phyloP scores from a whole-genome alignment of 2,113 vertebrate species.

The rat (Rattus norvegicus) region DNA sequence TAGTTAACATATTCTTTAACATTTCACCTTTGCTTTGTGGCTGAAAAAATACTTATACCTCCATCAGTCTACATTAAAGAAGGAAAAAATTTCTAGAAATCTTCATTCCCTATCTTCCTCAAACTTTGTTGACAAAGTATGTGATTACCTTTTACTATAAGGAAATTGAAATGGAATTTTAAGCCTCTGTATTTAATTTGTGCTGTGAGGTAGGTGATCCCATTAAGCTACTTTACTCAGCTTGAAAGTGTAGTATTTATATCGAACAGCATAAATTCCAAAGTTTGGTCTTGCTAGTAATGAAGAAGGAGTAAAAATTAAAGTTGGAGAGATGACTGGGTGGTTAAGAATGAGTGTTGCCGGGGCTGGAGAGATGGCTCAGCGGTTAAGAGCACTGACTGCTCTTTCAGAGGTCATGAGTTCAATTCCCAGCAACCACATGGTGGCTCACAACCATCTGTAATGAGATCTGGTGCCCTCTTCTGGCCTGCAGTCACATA shows the following conservation, averaged over 20 bases:
- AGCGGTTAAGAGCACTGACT: too few species aligned
- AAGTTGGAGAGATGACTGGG: not conserved
- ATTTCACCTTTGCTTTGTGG: not conserved
- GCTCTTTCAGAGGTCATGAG: too few species aligned
- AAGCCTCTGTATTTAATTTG: not conserved
- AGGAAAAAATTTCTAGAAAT: not conserved
- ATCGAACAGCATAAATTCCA: not conserved
- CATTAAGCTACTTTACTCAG: not conserved
- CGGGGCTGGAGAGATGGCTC: too few species aligned
- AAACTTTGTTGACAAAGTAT: not conserved
- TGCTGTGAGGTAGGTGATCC: not conserved
- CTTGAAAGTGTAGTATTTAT: not conserved
- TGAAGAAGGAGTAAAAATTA: not conserved
- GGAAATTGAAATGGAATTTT: slow-evolving; percentile 4
- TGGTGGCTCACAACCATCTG: too few species aligned
- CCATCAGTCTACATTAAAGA: not conserved
- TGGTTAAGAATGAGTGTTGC: not conserved
- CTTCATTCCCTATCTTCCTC: not conserved
- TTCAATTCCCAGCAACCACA: too few species aligned
- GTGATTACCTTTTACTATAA: not conserved
- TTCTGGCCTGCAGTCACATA: too few species aligned
- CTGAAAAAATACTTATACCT: not conserved
- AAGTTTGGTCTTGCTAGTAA: not conserved
- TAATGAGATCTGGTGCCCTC: too few species aligned
- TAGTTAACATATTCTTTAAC: not conserved